A percentile compares a stretch with the other conserved stretches of the same genome.
phyloP scores from a whole-genome alignment of 1,140 invertebrate genomes.

The Drosophila ercepeae region DNA sequence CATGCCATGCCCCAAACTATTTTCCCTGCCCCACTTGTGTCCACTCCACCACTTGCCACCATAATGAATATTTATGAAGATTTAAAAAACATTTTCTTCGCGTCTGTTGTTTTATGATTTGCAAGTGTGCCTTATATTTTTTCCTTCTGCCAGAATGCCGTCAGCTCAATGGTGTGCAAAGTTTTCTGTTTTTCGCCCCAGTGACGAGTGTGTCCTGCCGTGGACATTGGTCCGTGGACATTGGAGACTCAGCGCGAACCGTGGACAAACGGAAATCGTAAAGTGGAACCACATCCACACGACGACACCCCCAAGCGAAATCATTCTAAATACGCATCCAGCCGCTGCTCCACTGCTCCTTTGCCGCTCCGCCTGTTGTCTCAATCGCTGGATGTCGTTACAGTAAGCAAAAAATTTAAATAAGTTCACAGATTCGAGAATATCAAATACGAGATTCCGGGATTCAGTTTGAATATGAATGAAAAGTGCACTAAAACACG shows the following conservation, averaged over 20 bases:
- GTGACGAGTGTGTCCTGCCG: conserved; percentile 34
- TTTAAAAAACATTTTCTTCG: conserved; percentile 83
- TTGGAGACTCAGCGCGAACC: not conserved
- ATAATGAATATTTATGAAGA: conserved; percentile 83
- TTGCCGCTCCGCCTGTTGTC: conserved; percentile 13
- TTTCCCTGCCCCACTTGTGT: conserved; percentile 49
- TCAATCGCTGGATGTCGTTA: conserved; percentile 26
- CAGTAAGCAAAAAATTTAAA: conserved; percentile 6
- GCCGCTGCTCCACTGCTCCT: conserved; percentile 13
- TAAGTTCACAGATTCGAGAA: not conserved
- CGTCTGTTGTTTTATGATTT: conserved; percentile 83
- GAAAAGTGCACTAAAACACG: no score
- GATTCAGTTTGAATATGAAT: no score
- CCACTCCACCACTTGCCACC: conserved; percentile 32
- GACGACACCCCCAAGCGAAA: conserved; percentile 28
- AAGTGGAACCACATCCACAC: conserved; percentile 19
- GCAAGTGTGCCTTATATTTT: conserved; percentile 67
- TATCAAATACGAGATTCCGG: not conserved
- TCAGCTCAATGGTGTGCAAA: conserved; percentile 78
- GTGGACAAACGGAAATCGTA: not conserved
- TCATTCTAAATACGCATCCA: conserved; percentile 35
- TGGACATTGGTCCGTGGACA: conserved; percentile 2
- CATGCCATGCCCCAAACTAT: conserved; percentile 71
- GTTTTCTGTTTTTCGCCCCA: conserved; percentile 71
- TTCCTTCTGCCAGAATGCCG: conserved; percentile 31